Base-by-base conservation (phyloP, 2,888 invertebrate genomes). In the Netelia melanura region DNA sequence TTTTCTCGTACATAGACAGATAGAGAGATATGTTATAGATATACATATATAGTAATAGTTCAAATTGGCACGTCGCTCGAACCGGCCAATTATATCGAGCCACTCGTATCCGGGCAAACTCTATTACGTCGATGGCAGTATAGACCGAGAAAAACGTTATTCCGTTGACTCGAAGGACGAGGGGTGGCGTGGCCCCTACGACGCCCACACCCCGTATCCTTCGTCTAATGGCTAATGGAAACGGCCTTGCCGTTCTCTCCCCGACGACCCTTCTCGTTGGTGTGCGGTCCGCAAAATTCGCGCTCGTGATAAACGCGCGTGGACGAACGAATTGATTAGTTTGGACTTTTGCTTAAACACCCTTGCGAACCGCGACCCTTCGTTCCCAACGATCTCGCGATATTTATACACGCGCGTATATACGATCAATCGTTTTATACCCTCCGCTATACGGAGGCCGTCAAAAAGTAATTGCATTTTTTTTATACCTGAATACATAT, bases 161-260 rank as follows among this genome's bases (percentile, higher is more conserved):
- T 38, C 64, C 64, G 56, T 65, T 54, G 81, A 52, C 65, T 65
- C 75, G 54, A 21, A n/a, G 9, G 25, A 43, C 54, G 61, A 75
- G 71, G 75, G 71, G 81, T 71, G 17, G 30, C 48, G 17, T 76
- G 65, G 54, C 44, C 67, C 52, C 43, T 30, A 56, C 17, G 17
- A 65, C 70, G 23, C 44, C 44, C 43, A 17, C 23, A 54, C 62
- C 61, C 68, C 30, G 21, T 70, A 21, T 48, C 52, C 62, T 61
- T 43, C 87, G 85, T 87, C 86, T 86, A 88, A 87, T 87, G 87
- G 88, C 87, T 88, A 88, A 90, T 90, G 85, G 88, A 88, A 87
- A 87, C 21, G 78, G 85, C 86, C 82, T 86, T 88, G 25, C 87
- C 85, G 78, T 85, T 74, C 70, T n/a, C n/a, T 56, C 48, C 38